Conservation (phyloP, 1,140 invertebrate species). For the Scylla paramamosain region DNA sequence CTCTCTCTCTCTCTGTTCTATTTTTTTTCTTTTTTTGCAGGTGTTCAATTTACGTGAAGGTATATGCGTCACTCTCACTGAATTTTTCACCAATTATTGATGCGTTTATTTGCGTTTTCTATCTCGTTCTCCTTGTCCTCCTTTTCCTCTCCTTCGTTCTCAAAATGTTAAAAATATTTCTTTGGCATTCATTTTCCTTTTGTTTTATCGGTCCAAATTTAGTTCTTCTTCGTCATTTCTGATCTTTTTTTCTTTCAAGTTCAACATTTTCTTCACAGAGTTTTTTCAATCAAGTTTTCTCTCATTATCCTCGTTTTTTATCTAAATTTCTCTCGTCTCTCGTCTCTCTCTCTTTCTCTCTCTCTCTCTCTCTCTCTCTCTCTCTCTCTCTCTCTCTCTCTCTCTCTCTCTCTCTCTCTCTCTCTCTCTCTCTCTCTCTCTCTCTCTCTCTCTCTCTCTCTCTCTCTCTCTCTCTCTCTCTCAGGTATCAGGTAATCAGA, state of each 20-base stretch:
- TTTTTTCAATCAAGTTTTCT: neutral
- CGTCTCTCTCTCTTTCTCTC: neutral
- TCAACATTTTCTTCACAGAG: too few species aligned
- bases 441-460: constrained; percentile 20
- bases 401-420: constrained; percentile 7
- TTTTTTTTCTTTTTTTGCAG: neutral
- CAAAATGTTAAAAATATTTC: too few species aligned
- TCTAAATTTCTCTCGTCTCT: neutral
- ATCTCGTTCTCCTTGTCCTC: too few species aligned
- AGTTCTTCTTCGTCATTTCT: too few species aligned
- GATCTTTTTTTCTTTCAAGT: too few species aligned
- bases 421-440: constrained; percentile 20
- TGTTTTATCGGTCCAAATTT: too few species aligned
- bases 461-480: constrained; percentile 20
- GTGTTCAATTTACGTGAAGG: neutral
- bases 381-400: neutral
- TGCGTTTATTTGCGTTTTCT: too few species aligned
- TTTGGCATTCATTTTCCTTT: too few species aligned
- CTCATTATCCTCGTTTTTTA: neutral
- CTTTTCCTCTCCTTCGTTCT: too few species aligned
- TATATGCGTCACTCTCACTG: too few species aligned
- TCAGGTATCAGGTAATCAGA: constrained; percentile 4
- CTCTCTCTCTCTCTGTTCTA: neutral
- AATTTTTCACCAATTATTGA: too few species aligned
- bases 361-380: neutral